Percentiles rank a stretch among this genome's conserved stretches.
These are phyloP conservation scores for Ardeotis arabs DNA, from an alignment of 2,113 vertebrate species.

Conservation along the genomic window DNA sequence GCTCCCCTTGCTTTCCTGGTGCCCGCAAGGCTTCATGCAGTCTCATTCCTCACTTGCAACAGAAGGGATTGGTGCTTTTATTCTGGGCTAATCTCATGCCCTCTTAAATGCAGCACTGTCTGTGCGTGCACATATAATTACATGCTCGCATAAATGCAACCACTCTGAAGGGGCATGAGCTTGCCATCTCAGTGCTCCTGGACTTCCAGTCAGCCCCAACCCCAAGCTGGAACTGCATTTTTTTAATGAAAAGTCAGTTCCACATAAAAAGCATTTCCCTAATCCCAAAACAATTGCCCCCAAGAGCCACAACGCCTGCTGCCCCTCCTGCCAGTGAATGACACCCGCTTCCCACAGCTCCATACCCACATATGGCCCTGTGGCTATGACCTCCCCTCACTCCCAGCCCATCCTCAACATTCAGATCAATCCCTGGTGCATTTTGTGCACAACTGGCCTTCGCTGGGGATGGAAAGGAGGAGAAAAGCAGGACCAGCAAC, in stretches of 20 bases:
- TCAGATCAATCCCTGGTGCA: neutral
- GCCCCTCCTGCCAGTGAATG: neutral
- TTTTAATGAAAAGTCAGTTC: neutral
- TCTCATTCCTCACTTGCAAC: fast-evolving
- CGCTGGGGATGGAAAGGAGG: neutral
- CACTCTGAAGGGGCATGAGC: fast-evolving
- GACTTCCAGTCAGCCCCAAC: neutral
- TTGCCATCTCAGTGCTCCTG: neutral
- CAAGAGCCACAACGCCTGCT: neutral
- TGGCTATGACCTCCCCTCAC: fast-evolving
- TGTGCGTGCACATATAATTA: neutral
- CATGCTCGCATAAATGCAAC: neutral
- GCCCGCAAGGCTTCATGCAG: neutral
- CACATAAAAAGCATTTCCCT: neutral
- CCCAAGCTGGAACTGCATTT: neutral
- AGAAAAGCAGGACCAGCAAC: neutral
- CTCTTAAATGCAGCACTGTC: neutral
- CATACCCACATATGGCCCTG: fast-evolving
- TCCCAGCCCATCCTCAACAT: neutral
- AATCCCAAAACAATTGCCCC: neutral
- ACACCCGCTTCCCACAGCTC: neutral
- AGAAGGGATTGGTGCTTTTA: neutral
- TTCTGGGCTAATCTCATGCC: neutral
- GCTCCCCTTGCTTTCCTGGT: neutral
- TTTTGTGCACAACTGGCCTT: neutral